phyloP scores from a whole-genome alignment of 2,797 vertebrate species.

The Phaenicophaeus curvirostris region DNA sequence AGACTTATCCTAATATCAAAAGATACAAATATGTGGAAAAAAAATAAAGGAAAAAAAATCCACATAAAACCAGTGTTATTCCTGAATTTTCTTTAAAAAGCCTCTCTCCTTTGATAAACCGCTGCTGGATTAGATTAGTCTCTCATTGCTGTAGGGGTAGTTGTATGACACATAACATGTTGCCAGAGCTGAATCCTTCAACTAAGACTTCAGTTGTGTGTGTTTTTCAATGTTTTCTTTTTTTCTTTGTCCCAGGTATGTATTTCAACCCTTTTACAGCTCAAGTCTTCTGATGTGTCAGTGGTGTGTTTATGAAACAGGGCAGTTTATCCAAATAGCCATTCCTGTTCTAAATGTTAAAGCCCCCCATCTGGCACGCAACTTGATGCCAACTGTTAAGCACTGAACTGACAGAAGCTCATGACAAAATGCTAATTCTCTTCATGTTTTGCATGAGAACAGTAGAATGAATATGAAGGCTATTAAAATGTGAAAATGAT shows the following conservation, averaged over 20 bases:
- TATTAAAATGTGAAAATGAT: constrained; percentile 50
- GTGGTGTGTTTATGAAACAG: constrained; percentile 31
- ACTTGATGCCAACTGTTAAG: constrained; percentile 61
- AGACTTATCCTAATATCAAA: neutral
- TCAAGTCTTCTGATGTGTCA: constrained; percentile 6
- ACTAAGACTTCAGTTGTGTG: neutral
- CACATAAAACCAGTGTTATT: neutral
- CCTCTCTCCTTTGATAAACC: neutral
- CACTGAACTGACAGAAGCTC: constrained; percentile 11
- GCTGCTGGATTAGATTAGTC: neutral
- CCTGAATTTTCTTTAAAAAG: neutral
- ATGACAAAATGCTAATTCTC: constrained; percentile 44
- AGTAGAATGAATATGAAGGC: neutral
- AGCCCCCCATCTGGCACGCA: constrained; percentile 64
- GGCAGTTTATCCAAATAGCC: constrained; percentile 57
- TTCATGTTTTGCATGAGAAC: constrained; percentile 15
- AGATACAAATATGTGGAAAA: neutral
- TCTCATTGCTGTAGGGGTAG: neutral
- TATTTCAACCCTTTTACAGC: neutral
- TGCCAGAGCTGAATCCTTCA: neutral
- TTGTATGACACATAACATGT: fast-evolving
- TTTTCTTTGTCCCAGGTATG: neutral
- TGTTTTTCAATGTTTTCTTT: neutral
- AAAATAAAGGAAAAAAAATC: neutral
- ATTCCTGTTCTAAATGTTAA: constrained; percentile 60